Percentiles rank a stretch among this genome's conserved stretches.
phyloP scores from a whole-genome alignment of 2,888 invertebrate genomes.

The Macropis europaea region DNA sequence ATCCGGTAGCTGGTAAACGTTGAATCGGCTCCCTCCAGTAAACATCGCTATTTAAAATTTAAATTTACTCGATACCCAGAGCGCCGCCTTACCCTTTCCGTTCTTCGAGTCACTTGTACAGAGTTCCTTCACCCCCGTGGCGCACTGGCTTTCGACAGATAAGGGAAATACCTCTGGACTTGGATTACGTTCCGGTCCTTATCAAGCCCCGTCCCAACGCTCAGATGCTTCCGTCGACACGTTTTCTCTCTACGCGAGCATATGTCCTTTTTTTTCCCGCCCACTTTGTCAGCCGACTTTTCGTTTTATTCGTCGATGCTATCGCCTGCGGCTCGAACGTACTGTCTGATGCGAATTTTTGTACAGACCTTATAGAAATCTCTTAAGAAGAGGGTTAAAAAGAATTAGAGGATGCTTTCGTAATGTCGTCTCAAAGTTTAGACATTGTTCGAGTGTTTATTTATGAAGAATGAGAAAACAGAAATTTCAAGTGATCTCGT shows the following conservation, averaged over 20 bases:
- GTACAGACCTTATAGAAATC: background rate
- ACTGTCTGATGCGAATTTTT: conserved; percentile 16
- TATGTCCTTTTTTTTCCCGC: conserved; percentile 21
- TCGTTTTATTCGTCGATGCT: conserved; percentile 6
- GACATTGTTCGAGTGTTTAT: too few species aligned
- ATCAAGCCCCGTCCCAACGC: conserved; percentile 36
- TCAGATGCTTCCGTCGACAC: conserved; percentile 31
- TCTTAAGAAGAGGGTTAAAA: background rate
- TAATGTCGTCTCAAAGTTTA: too few species aligned
- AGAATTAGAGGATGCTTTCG: background rate
- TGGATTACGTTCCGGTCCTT: conserved; percentile 56
- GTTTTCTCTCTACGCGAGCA: conserved; percentile 21
- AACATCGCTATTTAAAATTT: conserved; percentile 70
- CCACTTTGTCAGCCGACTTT: background rate
- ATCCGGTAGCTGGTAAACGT: conserved; percentile 64
- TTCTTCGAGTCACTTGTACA: conserved; percentile 34
- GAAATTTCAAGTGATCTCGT: too few species aligned
- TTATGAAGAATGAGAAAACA: too few species aligned
- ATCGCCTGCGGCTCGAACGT: background rate
- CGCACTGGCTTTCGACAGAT: conserved; percentile 58
- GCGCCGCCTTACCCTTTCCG: conserved; percentile 45
- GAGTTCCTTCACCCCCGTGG: conserved; percentile 33
- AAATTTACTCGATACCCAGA: conserved; percentile 66
- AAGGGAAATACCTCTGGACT: conserved; percentile 58
- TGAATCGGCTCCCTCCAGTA: conserved; percentile 57